Evolutionary conservation across 92 coral and sea anemone genomes (phyloP), one percentile per base, ranked within the genome.

Genomic region (Phenganax subtilis): DNA sequence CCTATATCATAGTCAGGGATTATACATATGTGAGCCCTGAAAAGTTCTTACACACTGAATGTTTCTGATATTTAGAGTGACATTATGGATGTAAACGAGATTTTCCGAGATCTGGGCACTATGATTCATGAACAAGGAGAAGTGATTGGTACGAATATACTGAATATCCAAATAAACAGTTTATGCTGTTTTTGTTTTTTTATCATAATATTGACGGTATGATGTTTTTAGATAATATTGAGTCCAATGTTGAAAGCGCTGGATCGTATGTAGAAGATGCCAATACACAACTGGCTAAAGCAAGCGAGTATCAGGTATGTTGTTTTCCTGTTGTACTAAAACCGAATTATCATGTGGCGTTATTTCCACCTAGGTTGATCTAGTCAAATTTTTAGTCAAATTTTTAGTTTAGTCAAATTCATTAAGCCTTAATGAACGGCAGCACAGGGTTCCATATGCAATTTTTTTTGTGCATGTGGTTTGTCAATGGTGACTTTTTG

Each of bases 51-150:
- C 65, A 59, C 16, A 3, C 65, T 59, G 16, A 8, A 25, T 6
- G 15, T 15, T 64, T 84, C 9, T 71, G 8, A 77, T 76, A 51
- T 30, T 71, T 7, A 16, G 98, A 69, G 93, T 54, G 98, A 94
- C 68, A 94, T 94, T 37, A 90, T 94, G 77, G 97, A 92, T 31
- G 97, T 94, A 66, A 94, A 94, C 83, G 98, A 94, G 72, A 94
- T 94, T 54, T 94, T 94, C 89, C 76, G 98, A 84, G 98, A 94
- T 75, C 87, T 94, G 66, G 98, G 97, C 54, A 76, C 90, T 16
- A 94, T 94, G 98, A 97, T 94, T 20, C 88, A 94, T 75, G 98
- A 94, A 85, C 98, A 94, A 77, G 98, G 98, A 70, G 98, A 94
- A 10, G 52, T 92, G 86, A 85, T 94, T 52, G 98, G 98, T 94